A percentile compares a stretch with the other conserved stretches of the same genome.
Conservation (phyloP, 2,888 invertebrate species). For the Ceriagrion tenellum region DNA sequence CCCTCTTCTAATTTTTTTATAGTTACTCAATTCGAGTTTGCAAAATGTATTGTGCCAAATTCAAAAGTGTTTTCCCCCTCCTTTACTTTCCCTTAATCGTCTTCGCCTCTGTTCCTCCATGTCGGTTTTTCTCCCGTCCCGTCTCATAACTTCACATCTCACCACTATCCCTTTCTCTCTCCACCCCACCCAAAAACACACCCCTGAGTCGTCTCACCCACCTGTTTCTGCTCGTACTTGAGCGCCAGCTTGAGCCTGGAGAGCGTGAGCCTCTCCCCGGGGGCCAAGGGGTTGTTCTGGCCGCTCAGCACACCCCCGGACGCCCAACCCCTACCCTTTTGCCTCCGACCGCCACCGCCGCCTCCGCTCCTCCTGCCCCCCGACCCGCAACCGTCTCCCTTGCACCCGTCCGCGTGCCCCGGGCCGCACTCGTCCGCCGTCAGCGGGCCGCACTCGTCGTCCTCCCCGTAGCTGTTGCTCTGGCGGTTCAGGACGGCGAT, state of each 20-base stretch:
- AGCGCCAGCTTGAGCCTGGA: conserved; percentile 80
- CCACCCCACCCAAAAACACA: no score
- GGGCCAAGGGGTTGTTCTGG: neutral
- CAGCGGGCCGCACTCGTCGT: conserved; percentile 31
- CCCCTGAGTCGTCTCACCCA: conserved; percentile 71
- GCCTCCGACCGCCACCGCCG: neutral
- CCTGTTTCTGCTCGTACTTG: conserved; percentile 81
- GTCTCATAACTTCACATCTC: no score
- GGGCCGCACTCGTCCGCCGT: conserved; percentile 10
- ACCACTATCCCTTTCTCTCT: no score
- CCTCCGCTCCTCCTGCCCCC: neutral
- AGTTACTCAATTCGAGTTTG: no score
- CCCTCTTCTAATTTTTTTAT: no score
- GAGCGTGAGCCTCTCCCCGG: conserved; percentile 74
- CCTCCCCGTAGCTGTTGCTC: conserved; percentile 70
- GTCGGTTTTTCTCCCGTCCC: no score
- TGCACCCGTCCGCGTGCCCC: conserved; percentile 19
- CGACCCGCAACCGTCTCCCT: neutral
- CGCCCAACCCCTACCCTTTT: conserved; percentile 15
- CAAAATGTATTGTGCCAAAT: no score
- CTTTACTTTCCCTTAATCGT: no score
- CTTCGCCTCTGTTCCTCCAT: no score
- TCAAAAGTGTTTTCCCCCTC: no score
- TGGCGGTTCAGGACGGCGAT: conserved; percentile 79
- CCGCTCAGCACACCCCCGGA: conserved; percentile 16